Base-by-base conservation (phyloP, 2,113 vertebrate genomes). In the Apeltes quadracus region DNA sequence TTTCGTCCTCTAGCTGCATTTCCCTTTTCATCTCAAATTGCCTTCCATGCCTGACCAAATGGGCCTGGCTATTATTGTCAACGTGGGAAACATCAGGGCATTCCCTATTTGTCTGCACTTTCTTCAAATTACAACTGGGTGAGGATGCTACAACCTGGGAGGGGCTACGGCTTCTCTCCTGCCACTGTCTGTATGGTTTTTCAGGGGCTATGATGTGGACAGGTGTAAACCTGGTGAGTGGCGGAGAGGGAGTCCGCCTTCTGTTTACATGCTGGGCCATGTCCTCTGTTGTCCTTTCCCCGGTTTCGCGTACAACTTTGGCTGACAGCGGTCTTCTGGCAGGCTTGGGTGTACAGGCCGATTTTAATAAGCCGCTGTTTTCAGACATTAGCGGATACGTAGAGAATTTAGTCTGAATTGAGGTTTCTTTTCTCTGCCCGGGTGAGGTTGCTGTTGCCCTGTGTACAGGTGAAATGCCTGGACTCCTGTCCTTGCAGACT, bases 221-320 rank as follows among this genome's bases (percentile, higher is more conserved):
- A 83, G 91, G 90, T 73, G 91, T 92, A 74, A 91, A 93, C 84
- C 88, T 88, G 46, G 87, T 92, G 32, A 92, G 82, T 48, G 90
- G 90, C 0, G 90, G 85, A 76, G 91, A 91, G 4, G 88, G 89
- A 27, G 85, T 88, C 44, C 78, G 83, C 46, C 87, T 84, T 59
- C 86, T 88, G 78, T 83, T 68, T 48, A 29, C 63, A 68, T 57
- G 63, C 29, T 84, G 75, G 34, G 88, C 84, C 87, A 88, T 90
- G 51, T 79, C 77, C 51, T 77, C 88, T 51, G 58, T 61, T 29
- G 71, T 57, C 25, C 48, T 84, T 64, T 81, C 69, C 69, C 23
- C 83, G 67, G 61, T 82, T 78, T 84, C 81, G 51, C 44, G 27
- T 65, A 53, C 64, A 36, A 84, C 20, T 61, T 76, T 83, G 55